These are phyloP conservation scores for Chalcis sispes DNA, from an alignment of 2,888 invertebrate species.

Conservation along the genomic window DNA sequence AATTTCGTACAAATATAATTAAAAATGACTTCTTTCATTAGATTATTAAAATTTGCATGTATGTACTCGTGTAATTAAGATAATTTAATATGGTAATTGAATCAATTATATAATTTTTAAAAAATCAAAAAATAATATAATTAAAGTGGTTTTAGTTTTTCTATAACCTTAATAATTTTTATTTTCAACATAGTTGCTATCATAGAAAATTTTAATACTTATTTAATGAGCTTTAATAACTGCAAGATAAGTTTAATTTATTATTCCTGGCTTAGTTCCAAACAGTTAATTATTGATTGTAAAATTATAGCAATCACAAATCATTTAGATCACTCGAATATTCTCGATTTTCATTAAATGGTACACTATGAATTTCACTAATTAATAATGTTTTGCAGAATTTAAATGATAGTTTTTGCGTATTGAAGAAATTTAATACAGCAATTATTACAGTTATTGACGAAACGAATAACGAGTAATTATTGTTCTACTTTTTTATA, in stretches of 20 bases:
- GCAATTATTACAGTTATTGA: too few relatives aligned
- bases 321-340: slow-evolving; percentile 20
- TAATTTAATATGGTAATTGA: too few relatives aligned
- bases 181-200: too few relatives aligned
- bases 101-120: too few relatives aligned
- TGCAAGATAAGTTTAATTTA: slow-evolving; percentile 29
- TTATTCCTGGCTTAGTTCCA: slow-evolving; percentile 43
- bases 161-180: too few relatives aligned
- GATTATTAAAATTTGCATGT: too few relatives aligned
- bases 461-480: slow-evolving; percentile 7
- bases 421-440: slow-evolving; percentile 14
- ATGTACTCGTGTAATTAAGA: too few relatives aligned
- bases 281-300: slow-evolving; percentile 30
- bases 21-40: too few relatives aligned
- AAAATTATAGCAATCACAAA: slow-evolving; percentile 42
- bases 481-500: too few relatives aligned
- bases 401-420: slow-evolving; percentile 13
- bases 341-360: slow-evolving; percentile 11
- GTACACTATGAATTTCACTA: slow-evolving; percentile 2
- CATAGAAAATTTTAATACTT: neutral
- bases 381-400: slow-evolving; percentile 31
- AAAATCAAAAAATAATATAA: too few relatives aligned
- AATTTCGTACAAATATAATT: too few relatives aligned
- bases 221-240: slow-evolving; percentile 1
- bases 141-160: too few relatives aligned